phyloP scores from a whole-genome alignment of 2,797 vertebrate species.

The Rhinella marina region DNA sequence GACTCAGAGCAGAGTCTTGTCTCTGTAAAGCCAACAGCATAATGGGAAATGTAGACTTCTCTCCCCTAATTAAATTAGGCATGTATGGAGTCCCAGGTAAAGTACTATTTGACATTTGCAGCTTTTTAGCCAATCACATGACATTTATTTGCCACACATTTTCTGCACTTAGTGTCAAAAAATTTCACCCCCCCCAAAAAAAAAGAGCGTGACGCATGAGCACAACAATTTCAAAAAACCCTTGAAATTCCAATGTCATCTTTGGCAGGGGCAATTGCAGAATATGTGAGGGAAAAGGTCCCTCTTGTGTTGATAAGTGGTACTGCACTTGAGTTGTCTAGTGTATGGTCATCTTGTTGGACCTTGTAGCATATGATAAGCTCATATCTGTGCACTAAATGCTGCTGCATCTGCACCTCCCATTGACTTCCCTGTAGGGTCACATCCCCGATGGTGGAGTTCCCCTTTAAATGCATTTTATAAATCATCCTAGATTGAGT shows the following conservation, averaged over 20 bases:
- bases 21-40: no score
- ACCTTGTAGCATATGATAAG: not conserved
- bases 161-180: not conserved
- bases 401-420: no score
- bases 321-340: not conserved
- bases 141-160: not conserved
- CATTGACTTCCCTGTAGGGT: no score
- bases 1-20: no score
- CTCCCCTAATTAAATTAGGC: no score
- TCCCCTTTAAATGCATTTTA: not conserved
- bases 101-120: no score
- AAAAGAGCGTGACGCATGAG: not conserved
- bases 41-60: no score
- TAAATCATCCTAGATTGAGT: not conserved
- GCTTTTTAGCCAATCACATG: no score
- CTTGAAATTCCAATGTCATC: not conserved
- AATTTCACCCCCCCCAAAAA: no score
- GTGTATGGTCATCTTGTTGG: not conserved
- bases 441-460: not conserved
- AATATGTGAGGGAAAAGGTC: not conserved
- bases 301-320: not conserved
- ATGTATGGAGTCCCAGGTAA: no score
- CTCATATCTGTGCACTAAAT: no score
- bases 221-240: not conserved
- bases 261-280: not conserved